Base-by-base conservation (phyloP, 2,888 invertebrate genomes). In the Synanthedon andrenaeformis region DNA sequence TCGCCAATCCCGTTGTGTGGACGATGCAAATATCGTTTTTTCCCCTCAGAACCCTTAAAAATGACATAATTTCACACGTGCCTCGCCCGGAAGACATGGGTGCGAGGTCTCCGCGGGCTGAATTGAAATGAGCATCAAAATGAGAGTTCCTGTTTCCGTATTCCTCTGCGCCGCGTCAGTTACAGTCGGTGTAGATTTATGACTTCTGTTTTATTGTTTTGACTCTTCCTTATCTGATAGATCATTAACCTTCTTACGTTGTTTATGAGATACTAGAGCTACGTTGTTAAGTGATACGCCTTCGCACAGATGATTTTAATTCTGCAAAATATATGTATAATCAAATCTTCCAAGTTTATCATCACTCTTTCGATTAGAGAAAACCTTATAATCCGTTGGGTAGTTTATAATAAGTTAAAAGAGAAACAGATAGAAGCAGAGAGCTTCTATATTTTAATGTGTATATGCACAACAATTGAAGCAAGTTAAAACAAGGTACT, bases 21-120 rank as follows among this genome's bases (percentile, higher is more conserved):
- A 45, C 45, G 45, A 49, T 41, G 52, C 53, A 53, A 52, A 52
- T 48, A 48, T 41, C 48, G 41, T 54, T 51, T 42, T 55, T 57
- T 55, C 57, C 56, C 55, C 54, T 35, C 41, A 13, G 49, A 59
- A 58, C 54, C 58, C 55, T 52, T 54, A 58, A 58, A 60, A 62
- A 60, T 60, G 58, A 59, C 60, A 60, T 55, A 59, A 45, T 58
- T 58, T 58, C 56, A 54, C 57, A 56, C 60, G 55, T 54, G 53
- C 55, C 42, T 11, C 14, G 42, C 45, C 56, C 58, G 58, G 59
- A 58, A 57, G 58, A 53, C 53, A 51, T 41, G 59, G 49, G 53
- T 58, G 59, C 56, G 56, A 14, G 58, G 57, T 54, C 55, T 52
- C 12, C 59, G 23, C 55, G 55, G 57, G 56, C 59, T 52, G 58